Percentiles rank a stretch among this genome's conserved stretches.
Evolutionary conservation across 2,888 invertebrate species (phyloP).

Genomic region (Eilema griseolum): DNA sequence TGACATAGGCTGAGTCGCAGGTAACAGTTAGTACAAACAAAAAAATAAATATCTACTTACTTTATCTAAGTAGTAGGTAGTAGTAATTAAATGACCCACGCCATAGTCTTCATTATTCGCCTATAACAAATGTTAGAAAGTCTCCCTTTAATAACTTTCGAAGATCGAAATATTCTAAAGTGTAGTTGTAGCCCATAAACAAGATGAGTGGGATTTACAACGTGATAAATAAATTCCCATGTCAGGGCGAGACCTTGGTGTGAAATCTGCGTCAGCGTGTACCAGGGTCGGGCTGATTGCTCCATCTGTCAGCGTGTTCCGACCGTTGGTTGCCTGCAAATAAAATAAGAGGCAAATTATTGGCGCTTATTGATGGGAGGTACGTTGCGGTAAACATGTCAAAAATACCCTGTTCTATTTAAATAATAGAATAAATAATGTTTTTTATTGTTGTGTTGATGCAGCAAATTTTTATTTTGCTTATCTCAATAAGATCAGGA

Average conservation of each 20-base stretch:
- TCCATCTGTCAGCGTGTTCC: slow-evolving; percentile 77
- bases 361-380: slow-evolving; percentile 54
- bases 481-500: background rate
- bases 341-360: slow-evolving; percentile 77
- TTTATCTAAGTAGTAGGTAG: no score
- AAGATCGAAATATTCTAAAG: slow-evolving; percentile 16
- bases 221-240: slow-evolving; percentile 80
- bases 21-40: no score
- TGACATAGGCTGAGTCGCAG: no score
- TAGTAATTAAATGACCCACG: no score
- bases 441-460: background rate
- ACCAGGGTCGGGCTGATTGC: slow-evolving; percentile 77
- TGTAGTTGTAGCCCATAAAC: slow-evolving; percentile 63
- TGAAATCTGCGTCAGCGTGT: slow-evolving; percentile 77
- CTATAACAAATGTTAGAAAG: no score
- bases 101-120: no score
- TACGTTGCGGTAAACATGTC: slow-evolving; percentile 45
- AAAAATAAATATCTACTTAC: no score
- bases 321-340: slow-evolving; percentile 67
- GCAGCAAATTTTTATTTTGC: background rate
- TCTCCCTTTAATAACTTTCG: background rate
- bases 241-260: slow-evolving; percentile 66
- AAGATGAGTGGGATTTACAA: slow-evolving; percentile 72
- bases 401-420: slow-evolving; percentile 24
- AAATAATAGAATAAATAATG: background rate